Evolutionary conservation across 2,888 invertebrate species (phyloP).

Genomic region (Keiferia lycopersicella): DNA sequence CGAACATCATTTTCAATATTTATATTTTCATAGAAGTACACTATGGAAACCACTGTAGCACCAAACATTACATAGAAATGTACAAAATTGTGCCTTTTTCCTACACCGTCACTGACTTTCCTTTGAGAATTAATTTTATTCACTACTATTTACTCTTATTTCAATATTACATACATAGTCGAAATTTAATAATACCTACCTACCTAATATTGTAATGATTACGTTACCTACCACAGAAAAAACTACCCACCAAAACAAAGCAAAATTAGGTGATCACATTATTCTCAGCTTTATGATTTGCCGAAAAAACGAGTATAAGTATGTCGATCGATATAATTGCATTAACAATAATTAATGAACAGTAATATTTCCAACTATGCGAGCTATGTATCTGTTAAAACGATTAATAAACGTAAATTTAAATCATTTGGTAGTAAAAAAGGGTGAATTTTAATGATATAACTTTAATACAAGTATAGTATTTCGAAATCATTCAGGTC

Average conservation of each 20-base stretch:
- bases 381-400: not conserved
- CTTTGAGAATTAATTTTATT: not conserved
- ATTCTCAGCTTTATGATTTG: too few species aligned
- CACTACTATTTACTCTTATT: not conserved
- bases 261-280: too few species aligned
- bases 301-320: too few species aligned
- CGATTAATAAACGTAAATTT: not conserved
- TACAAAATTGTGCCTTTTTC: conserved; percentile 75
- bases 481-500: not conserved
- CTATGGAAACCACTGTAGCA: conserved; percentile 74
- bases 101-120: conserved; percentile 19
- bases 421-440: not conserved
- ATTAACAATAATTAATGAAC: not conserved
- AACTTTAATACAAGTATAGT: not conserved
- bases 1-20: conserved; percentile 32
- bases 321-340: not conserved
- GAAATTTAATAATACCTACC: not conserved
- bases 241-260: too few species aligned
- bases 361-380: not conserved
- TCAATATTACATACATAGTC: not conserved
- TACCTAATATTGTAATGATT: too few species aligned
- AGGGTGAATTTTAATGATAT: not conserved
- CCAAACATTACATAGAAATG: conserved; percentile 79
- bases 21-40: conserved; percentile 66
- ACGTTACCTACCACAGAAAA: too few species aligned